Conservation (phyloP, 2,113 vertebrate species). For the human region GRCh38 chr13:31195001-31195500, state of each 20-base stretch:
- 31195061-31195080: no score
- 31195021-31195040: not conserved
- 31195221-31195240: not conserved
- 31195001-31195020: not conserved
- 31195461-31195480: not conserved
- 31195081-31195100: not conserved
- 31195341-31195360: not conserved
- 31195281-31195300: not conserved
- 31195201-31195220: not conserved
- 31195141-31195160: not conserved
- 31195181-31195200: not conserved
- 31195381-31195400: not conserved
- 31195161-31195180: not conserved
- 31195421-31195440: not conserved
- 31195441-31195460: not conserved
- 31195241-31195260: not conserved
- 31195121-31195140: not conserved
- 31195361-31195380: not conserved
- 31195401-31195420: not conserved
- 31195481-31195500: not conserved
- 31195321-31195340: not conserved
- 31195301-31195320: not conserved
- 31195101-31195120: not conserved
- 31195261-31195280: not conserved
- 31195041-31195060: not conserved